Base-by-base conservation (phyloP, 37 sponge, comb jelly and placozoan genomes). In the Aplysina aerophoba region DNA sequence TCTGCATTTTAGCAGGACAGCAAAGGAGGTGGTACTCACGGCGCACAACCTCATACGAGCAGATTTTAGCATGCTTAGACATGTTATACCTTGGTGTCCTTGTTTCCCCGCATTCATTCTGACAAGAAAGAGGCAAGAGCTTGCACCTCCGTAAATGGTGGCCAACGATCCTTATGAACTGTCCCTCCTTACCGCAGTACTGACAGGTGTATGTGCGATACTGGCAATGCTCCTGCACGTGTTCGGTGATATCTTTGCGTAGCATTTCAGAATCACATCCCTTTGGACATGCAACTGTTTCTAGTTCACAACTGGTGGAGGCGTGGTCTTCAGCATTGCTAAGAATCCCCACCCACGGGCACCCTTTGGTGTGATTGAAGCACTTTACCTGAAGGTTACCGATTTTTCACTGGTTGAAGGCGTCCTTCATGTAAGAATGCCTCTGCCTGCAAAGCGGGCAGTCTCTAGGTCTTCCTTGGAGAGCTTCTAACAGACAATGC, bases 1-100 rank as follows among this genome's bases (percentile, higher is more conserved):
- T 62, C 37, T 62, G 22, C 50, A 83, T 16, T 67, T 83, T 62
- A 24, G 16, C n/a, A 0, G 3, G 66, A 41, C 84, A 83, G 21
- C 84, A 68, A 19, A 83, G 63, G 4, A 37, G 24, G n/a, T 12
- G 15, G 64, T 83, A 83, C 65, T 28, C 28, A n/a, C 84, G 65
- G 4, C 6, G 28, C 21, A 83, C 69, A 16, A 34, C 31, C 30
- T 61, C 68, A 36, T 64, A n/a, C 3, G 59, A 19, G 37, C 61
- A 62, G 15, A 59, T 35, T 62, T 41, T 30, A 35, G 55, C 22
- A 33, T 59, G 63, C 12, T 33, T 8, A 4, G 36, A 0, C 1
- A 81, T 0, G 21, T 6, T 59, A 3, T 35, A 13, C 16, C 59
- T 6, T 25, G 24, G 53, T 16, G 25, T 57, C 17, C 4, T 59